Evolutionary conservation across 1,140 invertebrate species (phyloP).

Genomic region (Ruditapes philippinarum): DNA sequence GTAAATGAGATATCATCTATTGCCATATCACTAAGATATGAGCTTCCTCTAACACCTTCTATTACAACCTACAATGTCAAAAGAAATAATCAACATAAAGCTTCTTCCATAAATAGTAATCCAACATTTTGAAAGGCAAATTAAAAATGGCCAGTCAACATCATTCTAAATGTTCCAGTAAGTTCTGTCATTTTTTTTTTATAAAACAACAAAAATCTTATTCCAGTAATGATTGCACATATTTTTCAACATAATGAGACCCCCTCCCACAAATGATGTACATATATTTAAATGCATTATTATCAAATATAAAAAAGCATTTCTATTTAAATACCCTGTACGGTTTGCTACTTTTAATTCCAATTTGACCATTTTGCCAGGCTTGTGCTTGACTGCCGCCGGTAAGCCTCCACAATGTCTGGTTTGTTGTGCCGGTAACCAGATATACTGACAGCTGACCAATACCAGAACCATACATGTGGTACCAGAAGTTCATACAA

Average conservation of each 20-base stretch:
- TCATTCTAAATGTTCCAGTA: no score
- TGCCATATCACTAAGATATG: slow-evolving; percentile 81
- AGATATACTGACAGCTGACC: slow-evolving; percentile 78
- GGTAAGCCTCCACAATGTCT: slow-evolving; percentile 77
- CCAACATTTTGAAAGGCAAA: no score
- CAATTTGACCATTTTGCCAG: slow-evolving; percentile 78
- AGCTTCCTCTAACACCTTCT: slow-evolving; percentile 78
- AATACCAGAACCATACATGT: slow-evolving; percentile 90
- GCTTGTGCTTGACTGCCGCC: slow-evolving; percentile 77
- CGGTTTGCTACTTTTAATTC: slow-evolving; percentile 64
- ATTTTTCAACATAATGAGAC: no score
- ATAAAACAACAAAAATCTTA: no score
- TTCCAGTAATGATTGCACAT: no score
- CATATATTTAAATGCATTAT: no score
- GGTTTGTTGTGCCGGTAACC: slow-evolving; percentile 85
- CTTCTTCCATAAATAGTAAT: no score
- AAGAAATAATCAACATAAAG: neutral
- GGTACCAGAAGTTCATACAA: slow-evolving; percentile 90
- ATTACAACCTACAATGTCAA: slow-evolving; percentile 75
- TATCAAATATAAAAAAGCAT: no score
- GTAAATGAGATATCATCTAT: slow-evolving; percentile 84
- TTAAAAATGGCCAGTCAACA: no score
- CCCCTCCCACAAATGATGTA: no score
- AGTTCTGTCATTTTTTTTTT: no score
- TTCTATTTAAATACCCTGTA: slow-evolving; percentile 58